Conservation (phyloP, 2,797 vertebrate genomes). For the Arnoldichthys spilopterus region DNA sequence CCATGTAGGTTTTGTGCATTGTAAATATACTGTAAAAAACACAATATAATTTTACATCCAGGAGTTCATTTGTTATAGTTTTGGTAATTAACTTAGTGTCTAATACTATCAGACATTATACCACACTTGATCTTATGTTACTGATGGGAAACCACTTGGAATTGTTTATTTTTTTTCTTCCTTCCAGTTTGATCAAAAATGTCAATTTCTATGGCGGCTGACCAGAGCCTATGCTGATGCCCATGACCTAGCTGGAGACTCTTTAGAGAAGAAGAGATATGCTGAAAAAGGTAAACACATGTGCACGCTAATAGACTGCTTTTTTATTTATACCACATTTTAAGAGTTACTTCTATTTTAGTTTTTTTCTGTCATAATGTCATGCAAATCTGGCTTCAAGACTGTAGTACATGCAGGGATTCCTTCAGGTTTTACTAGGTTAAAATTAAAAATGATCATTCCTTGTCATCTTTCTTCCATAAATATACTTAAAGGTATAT, state of each 20-base stretch:
- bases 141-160: background rate
- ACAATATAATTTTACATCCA: too few relatives aligned
- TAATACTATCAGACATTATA: background rate
- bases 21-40: too few relatives aligned
- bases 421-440: too few relatives aligned
- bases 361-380: background rate
- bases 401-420: background rate
- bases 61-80: too few relatives aligned
- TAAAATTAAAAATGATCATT: too few relatives aligned
- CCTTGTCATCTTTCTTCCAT: background rate
- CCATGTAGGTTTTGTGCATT: too few relatives aligned
- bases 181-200: slow-evolving; percentile 82
- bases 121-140: background rate
- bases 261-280: slow-evolving; percentile 85
- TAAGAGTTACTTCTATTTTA: background rate
- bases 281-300: slow-evolving; percentile 83
- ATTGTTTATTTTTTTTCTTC: background rate
- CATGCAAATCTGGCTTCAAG: background rate
- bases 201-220: slow-evolving; percentile 89
- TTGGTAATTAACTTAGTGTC: too few relatives aligned
- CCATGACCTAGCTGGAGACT: slow-evolving; percentile 81
- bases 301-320: too few relatives aligned
- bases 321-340: background rate
- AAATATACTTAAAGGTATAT: background rate
- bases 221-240: slow-evolving; percentile 88